A percentile compares a stretch with the other conserved stretches of the same genome.
phyloP scores from a whole-genome alignment of 2,797 vertebrate species.

The Alca torda region DNA sequence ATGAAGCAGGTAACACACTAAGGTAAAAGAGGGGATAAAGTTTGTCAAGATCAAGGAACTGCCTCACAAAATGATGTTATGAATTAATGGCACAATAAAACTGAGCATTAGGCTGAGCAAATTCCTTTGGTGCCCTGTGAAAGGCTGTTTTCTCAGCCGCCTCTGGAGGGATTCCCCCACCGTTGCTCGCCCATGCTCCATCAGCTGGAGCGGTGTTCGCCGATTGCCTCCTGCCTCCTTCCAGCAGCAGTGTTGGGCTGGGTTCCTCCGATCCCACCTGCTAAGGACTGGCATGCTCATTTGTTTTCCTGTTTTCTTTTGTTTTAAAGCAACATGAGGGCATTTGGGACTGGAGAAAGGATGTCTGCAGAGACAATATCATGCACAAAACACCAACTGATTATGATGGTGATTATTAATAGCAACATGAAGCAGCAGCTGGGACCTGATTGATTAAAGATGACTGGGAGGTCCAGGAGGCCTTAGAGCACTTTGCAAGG shows the following conservation, averaged over 20 bases:
- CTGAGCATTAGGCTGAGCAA: background rate
- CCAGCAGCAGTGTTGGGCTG: background rate
- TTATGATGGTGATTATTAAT: background rate
- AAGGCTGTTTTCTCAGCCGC: background rate
- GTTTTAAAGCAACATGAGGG: background rate
- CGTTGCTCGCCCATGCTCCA: fast-evolving
- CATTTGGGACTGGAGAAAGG: background rate
- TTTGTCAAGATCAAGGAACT: background rate
- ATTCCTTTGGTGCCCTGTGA: background rate
- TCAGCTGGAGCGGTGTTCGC: fast-evolving
- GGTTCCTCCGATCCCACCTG: background rate
- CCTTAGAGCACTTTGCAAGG: background rate
- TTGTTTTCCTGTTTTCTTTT: background rate
- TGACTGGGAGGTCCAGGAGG: background rate
- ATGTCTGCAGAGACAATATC: background rate
- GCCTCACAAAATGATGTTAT: background rate
- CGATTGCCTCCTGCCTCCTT: fast-evolving
- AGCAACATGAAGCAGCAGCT: background rate
- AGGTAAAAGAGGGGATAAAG: background rate
- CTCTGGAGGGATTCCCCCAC: background rate
- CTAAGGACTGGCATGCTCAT: background rate
- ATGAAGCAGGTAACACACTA: background rate
- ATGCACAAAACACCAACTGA: background rate
- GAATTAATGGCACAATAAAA: background rate
- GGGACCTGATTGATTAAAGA: background rate